Evolutionary conservation across 2,888 invertebrate species (phyloP), one percentile per base, ranked within the genome.

Genomic region (Chirona hameri): DNA sequence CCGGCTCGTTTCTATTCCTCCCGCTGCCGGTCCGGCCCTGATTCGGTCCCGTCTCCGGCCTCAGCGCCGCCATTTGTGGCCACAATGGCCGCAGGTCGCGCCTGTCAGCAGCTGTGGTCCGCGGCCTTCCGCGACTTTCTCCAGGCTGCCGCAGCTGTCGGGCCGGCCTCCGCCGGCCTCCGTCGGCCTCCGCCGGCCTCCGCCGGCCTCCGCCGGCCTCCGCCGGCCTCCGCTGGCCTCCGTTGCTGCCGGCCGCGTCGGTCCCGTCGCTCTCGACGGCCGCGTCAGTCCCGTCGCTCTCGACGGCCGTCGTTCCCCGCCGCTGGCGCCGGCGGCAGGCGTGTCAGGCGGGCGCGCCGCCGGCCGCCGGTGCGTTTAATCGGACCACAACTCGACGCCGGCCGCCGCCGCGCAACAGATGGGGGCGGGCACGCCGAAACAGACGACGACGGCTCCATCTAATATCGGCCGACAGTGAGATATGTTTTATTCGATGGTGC

Each of bases 401-500:
- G 80, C 31, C 76, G 27, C 10, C 27, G 65, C 72, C 72, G 46
- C 81, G 84, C 60, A 82, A 83, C 76, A 79, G 82, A 82, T 81
- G 81, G 72, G 82, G 29, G 24, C 69, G 81, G 76, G 76, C 60
- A 46, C 46, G 69, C 69, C 14, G n/a, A 12, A 69, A 29, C 69
- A 39, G 69, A 69, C 81, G 60, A 57, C 76, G 81, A 81, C 83
- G 46, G 81, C 83, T 82, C 82, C 60, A 57, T 65, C 65, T 82
- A 79, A 48, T 81, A n/a, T n/a, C 79, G 65, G 27, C 29, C 80
- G 24, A 60, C 82, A 48, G 48, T 82, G 81, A 48, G 82, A 82
- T 69, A 82, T 81, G 65, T 48, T 81, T 81, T 81, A 82, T 76
- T 81, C 57, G 81, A n/a, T 39, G n/a, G 39, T 29, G 55, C 27